phyloP scores from a whole-genome alignment of 2,113 vertebrate species.

The Cavia aperea region DNA sequence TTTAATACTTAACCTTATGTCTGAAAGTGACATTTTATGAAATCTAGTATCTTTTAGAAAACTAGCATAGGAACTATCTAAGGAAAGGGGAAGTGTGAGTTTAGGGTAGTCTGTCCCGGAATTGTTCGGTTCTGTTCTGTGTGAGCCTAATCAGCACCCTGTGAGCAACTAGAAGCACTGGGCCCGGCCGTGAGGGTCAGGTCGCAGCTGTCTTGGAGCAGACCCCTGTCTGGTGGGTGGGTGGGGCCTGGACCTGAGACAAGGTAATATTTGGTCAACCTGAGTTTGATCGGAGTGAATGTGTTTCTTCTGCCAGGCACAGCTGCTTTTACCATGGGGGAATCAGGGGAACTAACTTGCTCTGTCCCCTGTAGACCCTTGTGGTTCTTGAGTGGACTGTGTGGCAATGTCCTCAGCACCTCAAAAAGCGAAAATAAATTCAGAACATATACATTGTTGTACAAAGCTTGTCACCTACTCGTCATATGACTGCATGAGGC shows the following conservation, averaged over 20 bases:
- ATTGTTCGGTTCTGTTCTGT: background rate
- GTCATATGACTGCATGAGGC: background rate
- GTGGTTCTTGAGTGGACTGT: background rate
- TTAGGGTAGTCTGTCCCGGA: background rate
- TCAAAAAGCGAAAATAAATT: background rate
- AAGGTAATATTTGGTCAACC: background rate
- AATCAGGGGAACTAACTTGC: background rate
- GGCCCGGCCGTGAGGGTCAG: background rate
- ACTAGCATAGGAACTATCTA: background rate
- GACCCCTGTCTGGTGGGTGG: background rate
- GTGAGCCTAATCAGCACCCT: background rate
- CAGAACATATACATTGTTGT: background rate
- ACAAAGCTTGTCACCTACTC: background rate
- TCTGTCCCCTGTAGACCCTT: background rate
- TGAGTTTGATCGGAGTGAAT: background rate
- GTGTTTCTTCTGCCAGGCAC: background rate
- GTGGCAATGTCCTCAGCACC: background rate
- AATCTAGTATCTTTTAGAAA: constrained; percentile 38
- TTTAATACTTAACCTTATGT: constrained; percentile 21
- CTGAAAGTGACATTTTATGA: background rate
- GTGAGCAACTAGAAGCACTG: background rate
- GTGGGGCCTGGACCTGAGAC: background rate
- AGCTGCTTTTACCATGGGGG: background rate
- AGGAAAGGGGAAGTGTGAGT: background rate
- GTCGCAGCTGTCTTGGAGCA: background rate